Evolutionary conservation across 2,113 vertebrate species (phyloP).

Genomic region (Percopsis transmontana): DNA sequence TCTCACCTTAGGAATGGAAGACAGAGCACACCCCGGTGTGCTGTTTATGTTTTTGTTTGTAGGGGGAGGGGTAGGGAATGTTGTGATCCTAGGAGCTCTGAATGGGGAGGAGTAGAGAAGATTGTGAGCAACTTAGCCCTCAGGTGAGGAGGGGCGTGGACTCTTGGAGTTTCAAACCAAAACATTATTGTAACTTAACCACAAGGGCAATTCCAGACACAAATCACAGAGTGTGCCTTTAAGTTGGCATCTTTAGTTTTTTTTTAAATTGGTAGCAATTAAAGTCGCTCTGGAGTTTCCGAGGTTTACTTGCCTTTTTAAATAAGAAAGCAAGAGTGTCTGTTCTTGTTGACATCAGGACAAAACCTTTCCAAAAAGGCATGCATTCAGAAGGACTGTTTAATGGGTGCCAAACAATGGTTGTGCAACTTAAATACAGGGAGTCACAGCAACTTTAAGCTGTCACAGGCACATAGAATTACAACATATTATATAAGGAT

Average conservation of each 20-base stretch:
- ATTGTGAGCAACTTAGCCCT: too few relatives aligned
- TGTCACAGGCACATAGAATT: conserved; percentile 34
- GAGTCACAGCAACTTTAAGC: conserved; percentile 43
- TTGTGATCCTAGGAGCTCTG: too few relatives aligned
- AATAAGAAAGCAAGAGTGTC: conserved; percentile 61
- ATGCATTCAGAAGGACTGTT: conserved; percentile 65
- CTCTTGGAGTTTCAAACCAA: too few relatives aligned
- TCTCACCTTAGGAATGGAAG: too few relatives aligned
- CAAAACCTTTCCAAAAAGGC: conserved; percentile 40
- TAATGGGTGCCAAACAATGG: conserved; percentile 60
- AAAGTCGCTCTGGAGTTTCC: conserved; percentile 47
- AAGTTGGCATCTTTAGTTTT: background rate
- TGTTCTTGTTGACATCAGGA: conserved; percentile 44
- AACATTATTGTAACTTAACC: too few relatives aligned
- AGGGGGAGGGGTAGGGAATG: too few relatives aligned
- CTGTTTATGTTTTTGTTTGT: too few relatives aligned
- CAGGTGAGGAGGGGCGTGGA: too few relatives aligned
- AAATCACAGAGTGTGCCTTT: too few relatives aligned
- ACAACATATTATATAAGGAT: conserved; percentile 7
- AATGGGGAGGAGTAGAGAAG: too few relatives aligned
- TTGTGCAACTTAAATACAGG: conserved; percentile 61
- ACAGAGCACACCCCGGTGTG: too few relatives aligned
- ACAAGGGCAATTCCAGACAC: too few relatives aligned
- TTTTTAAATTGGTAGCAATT: background rate
- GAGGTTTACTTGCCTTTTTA: conserved; percentile 34